Conservation (phyloP, 92 coral and sea anemone species). For the Parazoanthus darwini region DNA sequence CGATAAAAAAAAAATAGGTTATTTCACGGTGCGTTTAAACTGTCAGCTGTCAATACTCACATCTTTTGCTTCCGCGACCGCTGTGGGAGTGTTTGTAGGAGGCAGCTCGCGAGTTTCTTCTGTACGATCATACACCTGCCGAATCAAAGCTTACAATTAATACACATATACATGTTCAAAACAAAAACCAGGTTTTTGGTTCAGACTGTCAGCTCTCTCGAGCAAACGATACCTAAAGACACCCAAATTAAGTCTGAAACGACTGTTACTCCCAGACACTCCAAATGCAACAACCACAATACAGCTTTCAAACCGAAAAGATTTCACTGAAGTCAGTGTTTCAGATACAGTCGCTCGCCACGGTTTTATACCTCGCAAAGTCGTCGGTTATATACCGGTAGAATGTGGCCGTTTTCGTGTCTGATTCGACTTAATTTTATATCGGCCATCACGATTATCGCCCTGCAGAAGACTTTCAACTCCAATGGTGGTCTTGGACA, state of each 20-base stretch:
- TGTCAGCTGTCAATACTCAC: constrained; percentile 41
- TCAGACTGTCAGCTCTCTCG: neutral
- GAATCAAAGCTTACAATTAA: neutral
- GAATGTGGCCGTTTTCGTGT: constrained; percentile 13
- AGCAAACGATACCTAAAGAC: neutral
- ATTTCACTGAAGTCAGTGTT: neutral
- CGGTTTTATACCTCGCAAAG: constrained; percentile 12
- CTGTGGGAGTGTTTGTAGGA: constrained; percentile 70
- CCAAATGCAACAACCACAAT: neutral
- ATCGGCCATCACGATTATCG: neutral
- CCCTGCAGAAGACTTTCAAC: neutral
- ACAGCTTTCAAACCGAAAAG: neutral
- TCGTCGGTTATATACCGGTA: constrained; percentile 28
- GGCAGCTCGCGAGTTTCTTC: constrained; percentile 85
- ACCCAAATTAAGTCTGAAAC: neutral
- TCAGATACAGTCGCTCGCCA: neutral
- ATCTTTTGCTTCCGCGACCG: constrained; percentile 84
- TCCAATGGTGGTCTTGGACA: neutral
- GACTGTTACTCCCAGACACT: neutral
- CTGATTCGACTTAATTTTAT: neutral
- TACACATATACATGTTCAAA: neutral
- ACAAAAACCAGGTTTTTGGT: neutral
- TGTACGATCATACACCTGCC: constrained; percentile 91
- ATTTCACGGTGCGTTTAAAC: neutral
- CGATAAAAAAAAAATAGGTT: neutral